Evolutionary conservation across 1,140 invertebrate genomes (phyloP).

Genomic region (Oryctes rhinoceros): DNA sequence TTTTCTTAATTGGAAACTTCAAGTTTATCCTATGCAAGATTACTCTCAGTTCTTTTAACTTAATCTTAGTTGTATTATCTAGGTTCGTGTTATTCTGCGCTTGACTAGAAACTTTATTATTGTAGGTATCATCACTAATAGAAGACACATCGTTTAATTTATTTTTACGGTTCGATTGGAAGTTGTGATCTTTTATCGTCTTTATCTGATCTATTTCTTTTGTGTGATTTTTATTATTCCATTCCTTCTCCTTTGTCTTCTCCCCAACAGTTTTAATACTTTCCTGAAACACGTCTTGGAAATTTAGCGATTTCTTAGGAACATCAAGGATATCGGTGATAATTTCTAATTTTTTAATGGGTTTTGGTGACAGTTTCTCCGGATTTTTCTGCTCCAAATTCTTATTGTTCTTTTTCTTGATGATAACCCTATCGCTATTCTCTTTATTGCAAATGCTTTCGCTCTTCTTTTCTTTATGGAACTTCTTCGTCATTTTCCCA

Average conservation of each 20-base stretch:
- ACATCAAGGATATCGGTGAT: slow-evolving; percentile 24
- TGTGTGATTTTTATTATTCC: neutral
- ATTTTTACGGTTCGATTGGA: slow-evolving; percentile 12
- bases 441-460: slow-evolving; percentile 33
- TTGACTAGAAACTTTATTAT: slow-evolving; percentile 36
- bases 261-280: neutral
- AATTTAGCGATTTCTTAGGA: slow-evolving; percentile 27
- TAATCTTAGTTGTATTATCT: slow-evolving; percentile 32
- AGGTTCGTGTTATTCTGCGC: neutral
- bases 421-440: neutral
- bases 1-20: slow-evolving; percentile 24
- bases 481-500: slow-evolving; percentile 35
- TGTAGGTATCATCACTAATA: neutral
- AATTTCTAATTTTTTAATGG: slow-evolving; percentile 11
- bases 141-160: neutral
- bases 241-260: neutral
- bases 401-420: slow-evolving; percentile 18
- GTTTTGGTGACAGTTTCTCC: slow-evolving; percentile 5
- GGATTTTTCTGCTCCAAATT: slow-evolving; percentile 6
- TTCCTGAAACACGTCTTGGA: slow-evolving; percentile 7
- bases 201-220: neutral
- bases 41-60: slow-evolving; percentile 44
- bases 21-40: slow-evolving; percentile 41
- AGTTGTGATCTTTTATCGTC: slow-evolving; percentile 11
- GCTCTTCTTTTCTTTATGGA: slow-evolving; percentile 25